Evolutionary conservation across 2,797 vertebrate species (phyloP).

Genomic region (Cossypha niveicapilla): DNA sequence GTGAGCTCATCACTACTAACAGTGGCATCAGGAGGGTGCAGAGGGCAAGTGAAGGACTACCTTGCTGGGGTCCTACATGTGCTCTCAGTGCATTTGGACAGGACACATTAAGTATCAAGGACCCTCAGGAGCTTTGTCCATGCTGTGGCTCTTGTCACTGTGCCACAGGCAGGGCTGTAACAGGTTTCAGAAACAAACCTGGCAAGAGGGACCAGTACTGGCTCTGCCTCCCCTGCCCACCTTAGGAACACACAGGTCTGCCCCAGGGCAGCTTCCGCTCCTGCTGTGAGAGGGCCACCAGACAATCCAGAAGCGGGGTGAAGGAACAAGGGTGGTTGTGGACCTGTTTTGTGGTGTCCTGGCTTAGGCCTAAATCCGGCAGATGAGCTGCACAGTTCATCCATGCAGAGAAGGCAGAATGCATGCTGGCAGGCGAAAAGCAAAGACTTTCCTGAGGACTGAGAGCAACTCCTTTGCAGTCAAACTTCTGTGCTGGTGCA

Average conservation of each 20-base stretch:
- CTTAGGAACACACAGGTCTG: not conserved
- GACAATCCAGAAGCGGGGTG: not conserved
- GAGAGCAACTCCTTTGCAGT: not conserved
- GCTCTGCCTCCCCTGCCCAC: not conserved
- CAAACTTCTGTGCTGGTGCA: not conserved
- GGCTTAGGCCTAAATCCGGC: not conserved
- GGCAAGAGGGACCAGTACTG: not conserved
- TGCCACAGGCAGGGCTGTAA: not conserved
- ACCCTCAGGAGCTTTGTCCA: not conserved
- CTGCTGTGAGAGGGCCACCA: not conserved
- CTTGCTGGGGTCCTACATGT: not conserved
- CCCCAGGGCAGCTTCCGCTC: not conserved
- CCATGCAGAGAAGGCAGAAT: not conserved
- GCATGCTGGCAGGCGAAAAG: accelerated
- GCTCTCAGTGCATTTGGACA: not conserved
- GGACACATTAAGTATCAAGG: not conserved
- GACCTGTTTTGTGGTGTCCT: not conserved
- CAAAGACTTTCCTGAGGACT: not conserved
- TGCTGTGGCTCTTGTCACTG: accelerated
- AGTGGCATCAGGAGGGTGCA: not conserved
- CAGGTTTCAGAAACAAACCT: not conserved
- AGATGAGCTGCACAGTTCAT: not conserved
- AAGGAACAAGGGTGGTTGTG: not conserved
- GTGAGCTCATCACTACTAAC: not conserved
- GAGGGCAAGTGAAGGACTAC: not conserved